Conservation (phyloP, 2,113 vertebrate genomes). For the Poeciliopsis turrubarensis region DNA sequence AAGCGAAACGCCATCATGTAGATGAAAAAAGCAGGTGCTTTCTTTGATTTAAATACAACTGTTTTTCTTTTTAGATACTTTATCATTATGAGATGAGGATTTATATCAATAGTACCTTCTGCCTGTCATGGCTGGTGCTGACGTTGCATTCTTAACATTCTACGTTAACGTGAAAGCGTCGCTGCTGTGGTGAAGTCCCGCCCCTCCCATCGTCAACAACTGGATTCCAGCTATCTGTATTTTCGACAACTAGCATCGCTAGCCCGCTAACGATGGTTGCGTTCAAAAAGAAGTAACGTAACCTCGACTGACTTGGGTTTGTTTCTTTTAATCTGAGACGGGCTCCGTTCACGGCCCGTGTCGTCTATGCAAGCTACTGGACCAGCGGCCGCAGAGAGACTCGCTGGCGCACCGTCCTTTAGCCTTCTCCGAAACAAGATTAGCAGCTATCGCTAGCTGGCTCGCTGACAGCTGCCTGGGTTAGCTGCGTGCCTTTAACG, state of each 20-base stretch:
- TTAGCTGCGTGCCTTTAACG: slow-evolving; percentile 29
- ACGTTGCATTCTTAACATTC: slow-evolving; percentile 33
- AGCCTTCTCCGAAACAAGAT: slow-evolving; percentile 56
- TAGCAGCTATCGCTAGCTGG: slow-evolving; percentile 55
- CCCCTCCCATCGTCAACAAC: slow-evolving; percentile 70
- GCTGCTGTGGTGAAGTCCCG: slow-evolving; percentile 39
- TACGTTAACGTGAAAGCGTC: slow-evolving; percentile 30
- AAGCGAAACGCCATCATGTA: too few species aligned
- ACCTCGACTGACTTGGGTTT: background rate
- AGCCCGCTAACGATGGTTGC: slow-evolving; percentile 42
- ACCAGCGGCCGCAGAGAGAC: slow-evolving; percentile 42
- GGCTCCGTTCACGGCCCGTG: slow-evolving; percentile 8
- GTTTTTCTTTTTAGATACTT: too few species aligned
- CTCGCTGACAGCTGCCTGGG: slow-evolving; percentile 58
- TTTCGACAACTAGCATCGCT: slow-evolving; percentile 56
- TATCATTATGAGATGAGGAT: too few species aligned
- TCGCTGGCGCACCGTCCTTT: slow-evolving; percentile 39
- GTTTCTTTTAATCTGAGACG: background rate
- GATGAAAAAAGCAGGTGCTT: too few species aligned
- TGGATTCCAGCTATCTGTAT: slow-evolving; percentile 65
- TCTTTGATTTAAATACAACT: too few species aligned
- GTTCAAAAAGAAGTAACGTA: background rate
- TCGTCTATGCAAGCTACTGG: slow-evolving; percentile 30
- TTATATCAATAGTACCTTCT: background rate
- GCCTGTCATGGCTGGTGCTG: background rate